Conservation (phyloP, 2,888 invertebrate genomes). For the Tachystola acroxantha region DNA sequence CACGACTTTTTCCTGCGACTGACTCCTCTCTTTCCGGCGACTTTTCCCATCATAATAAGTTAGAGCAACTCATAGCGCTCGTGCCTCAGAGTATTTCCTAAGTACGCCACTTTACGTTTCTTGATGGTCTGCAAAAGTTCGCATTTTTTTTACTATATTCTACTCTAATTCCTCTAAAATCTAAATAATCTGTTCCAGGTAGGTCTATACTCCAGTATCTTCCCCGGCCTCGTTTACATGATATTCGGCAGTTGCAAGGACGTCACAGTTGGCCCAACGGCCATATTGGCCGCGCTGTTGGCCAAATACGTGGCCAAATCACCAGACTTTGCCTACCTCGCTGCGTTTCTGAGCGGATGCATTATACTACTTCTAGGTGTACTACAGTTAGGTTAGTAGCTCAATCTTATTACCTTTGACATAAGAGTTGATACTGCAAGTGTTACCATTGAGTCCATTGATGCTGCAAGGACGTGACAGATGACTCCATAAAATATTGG, state of each 20-base stretch:
- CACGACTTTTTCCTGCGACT: no score
- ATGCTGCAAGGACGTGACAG: slow-evolving; percentile 87
- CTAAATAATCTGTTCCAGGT: slow-evolving; percentile 79
- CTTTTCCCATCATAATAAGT: no score
- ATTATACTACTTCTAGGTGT: slow-evolving; percentile 85
- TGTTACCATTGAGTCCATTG: no score
- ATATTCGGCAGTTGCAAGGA: slow-evolving; percentile 92
- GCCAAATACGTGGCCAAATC: slow-evolving; percentile 82
- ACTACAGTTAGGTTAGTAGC: slow-evolving; percentile 83
- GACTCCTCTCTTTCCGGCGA: no score
- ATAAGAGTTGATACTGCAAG: no score
- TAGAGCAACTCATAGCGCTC: no score
- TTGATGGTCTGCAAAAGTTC: no score
- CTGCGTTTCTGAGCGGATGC: slow-evolving; percentile 86
- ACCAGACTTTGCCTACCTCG: slow-evolving; percentile 83
- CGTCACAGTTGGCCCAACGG: slow-evolving; percentile 89
- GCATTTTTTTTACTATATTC: no score
- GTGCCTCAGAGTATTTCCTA: no score
- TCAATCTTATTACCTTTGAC: no score
- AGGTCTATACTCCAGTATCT: slow-evolving; percentile 94
- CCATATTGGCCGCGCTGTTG: slow-evolving; percentile 91
- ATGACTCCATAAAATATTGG: slow-evolving; percentile 93
- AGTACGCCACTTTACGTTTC: no score
- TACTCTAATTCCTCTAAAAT: no score
- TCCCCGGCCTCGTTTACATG: slow-evolving; percentile 93